Percentiles rank a stretch among this genome's conserved stretches.
Conservation (phyloP, 2,797 vertebrate genomes). For the Nannoperca australis region DNA sequence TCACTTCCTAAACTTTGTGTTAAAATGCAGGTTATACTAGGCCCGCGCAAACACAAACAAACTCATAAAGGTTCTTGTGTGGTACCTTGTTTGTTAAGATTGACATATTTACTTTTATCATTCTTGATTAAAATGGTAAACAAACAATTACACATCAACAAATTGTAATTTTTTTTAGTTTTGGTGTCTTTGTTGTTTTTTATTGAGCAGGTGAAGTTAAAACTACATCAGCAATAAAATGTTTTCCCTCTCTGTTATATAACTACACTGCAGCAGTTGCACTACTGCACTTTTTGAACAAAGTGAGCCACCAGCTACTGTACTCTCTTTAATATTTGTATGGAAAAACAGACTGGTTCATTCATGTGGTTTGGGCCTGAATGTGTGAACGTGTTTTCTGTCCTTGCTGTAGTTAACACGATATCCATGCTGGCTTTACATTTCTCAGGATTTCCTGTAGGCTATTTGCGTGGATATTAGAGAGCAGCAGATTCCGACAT, state of each 20-base stretch:
- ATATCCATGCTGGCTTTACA: slow-evolving; percentile 9
- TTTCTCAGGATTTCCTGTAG: slow-evolving; percentile 9
- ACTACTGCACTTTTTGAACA: neutral
- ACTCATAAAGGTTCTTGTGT: neutral
- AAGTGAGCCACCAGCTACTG: neutral
- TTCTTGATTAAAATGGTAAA: neutral
- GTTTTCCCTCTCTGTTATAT: neutral
- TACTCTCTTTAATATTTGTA: neutral
- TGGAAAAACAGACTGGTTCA: neutral
- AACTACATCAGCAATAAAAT: neutral
- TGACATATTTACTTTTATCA: neutral
- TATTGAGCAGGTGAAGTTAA: neutral
- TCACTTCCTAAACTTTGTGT: neutral
- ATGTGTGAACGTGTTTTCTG: slow-evolving; percentile 15
- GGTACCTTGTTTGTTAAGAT: neutral
- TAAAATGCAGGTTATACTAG: neutral
- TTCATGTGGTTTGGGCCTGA: slow-evolving; percentile 26
- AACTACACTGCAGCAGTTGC: neutral
- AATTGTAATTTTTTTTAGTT: neutral
- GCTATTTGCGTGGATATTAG: slow-evolving; percentile 23
- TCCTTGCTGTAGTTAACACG: neutral
- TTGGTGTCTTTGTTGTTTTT: slow-evolving; percentile 3
- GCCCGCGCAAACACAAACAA: neutral
- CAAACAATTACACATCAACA: neutral
- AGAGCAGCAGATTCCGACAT: slow-evolving; percentile 19